Evolutionary conservation across 2,888 invertebrate genomes (phyloP), one percentile per base, ranked within the genome.

Genomic region (Molorchus minor): DNA sequence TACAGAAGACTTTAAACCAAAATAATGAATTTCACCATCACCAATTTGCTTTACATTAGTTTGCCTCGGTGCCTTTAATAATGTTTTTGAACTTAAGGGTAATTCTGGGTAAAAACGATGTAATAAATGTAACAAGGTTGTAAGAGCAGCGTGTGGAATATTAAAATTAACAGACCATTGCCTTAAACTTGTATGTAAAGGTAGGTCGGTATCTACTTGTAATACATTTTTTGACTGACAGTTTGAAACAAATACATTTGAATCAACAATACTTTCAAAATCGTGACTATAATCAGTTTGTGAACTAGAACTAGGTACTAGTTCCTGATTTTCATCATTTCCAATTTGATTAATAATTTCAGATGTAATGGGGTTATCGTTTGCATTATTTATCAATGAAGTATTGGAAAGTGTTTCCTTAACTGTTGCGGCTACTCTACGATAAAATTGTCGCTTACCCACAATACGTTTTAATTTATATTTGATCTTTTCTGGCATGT

Each of bases 261-360:
- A 35, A 35, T 12, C 13, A 35, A 35, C n/a, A n/a, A n/a, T n/a
- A n/a, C n/a, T n/a, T n/a, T n/a, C n/a, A n/a, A n/a, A n/a, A n/a
- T n/a, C n/a, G 35, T 7, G 35, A 35, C 12, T 35, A 35, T 13
- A 35, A 35, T 35, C 35, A 35, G 12, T 7, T 35, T 35, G 35
- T 15, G 35, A 7, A 35, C 35, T 35, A 15, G 15, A 35, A n/a
- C n/a, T n/a, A n/a, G n/a, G n/a, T n/a, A n/a, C n/a, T 35, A 35
- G 35, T 35, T 35, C 35, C 12, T 12, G 35, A 35, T 35, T 35
- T 35, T 35, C 35, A 12, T 35, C 15, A 35, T 35, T 35, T 35
- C 15, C 1, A 13, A 35, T 35, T 35, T 35, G 35, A 35, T 35
- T n/a, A n/a, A n/a, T 35, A 12, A 15, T 35, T 35, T 35, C 1